phyloP scores from a whole-genome alignment of 2,797 vertebrate species.

The Lagorchestes hirsutus region DNA sequence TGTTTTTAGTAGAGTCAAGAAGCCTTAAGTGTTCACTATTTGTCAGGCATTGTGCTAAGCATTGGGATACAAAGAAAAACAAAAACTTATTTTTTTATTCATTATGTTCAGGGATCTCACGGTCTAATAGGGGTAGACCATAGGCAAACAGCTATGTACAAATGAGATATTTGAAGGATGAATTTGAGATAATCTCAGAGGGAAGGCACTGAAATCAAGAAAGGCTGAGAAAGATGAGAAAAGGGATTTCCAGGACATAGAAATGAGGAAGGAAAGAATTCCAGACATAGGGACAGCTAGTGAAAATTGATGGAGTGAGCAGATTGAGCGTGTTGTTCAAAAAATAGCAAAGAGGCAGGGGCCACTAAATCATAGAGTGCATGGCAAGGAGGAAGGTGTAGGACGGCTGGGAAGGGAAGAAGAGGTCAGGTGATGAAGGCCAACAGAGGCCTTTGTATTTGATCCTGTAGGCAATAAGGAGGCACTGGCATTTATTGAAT shows the following conservation, averaged over 20 bases:
- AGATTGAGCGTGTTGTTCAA: not conserved
- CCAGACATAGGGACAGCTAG: not conserved
- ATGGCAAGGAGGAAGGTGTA: not conserved
- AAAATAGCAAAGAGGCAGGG: not conserved
- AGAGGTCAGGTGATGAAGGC: not conserved
- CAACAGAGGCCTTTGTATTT: not conserved
- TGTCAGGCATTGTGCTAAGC: not conserved
- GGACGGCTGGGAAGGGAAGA: not conserved
- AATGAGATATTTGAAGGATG: not conserved
- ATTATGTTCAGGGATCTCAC: not conserved
- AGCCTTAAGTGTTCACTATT: not conserved
- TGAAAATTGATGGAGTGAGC: not conserved
- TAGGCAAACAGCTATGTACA: not conserved
- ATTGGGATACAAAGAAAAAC: not conserved
- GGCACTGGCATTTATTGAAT: not conserved
- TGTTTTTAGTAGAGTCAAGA: not conserved
- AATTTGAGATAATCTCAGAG: not conserved
- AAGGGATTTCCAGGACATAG: not conserved
- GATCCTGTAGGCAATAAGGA: not conserved
- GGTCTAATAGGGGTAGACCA: not conserved
- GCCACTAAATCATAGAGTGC: not conserved
- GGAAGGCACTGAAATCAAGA: not conserved
- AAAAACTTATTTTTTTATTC: not conserved
- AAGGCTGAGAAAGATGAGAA: not conserved
- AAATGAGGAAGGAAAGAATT: not conserved